These are phyloP conservation scores for Rhynchonycteris naso DNA, from an alignment of 2,797 vertebrate species.

Conservation along the genomic window DNA sequence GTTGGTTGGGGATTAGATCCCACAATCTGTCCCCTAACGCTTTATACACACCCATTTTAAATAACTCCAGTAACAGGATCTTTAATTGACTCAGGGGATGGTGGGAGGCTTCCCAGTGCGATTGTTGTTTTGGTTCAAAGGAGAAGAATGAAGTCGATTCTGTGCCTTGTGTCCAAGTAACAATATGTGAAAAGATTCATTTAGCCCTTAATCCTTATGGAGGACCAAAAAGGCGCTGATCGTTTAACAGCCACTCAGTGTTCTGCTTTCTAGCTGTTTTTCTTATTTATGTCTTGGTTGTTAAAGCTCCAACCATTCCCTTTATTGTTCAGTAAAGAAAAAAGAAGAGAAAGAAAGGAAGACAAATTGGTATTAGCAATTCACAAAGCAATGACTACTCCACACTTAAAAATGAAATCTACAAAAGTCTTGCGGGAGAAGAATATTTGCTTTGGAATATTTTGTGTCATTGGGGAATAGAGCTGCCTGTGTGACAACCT, in stretches of 20 bases:
- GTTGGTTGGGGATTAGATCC: conserved; percentile 78
- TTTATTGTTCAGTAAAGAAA: conserved; percentile 71
- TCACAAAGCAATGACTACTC: conserved; percentile 63
- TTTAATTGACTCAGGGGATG: conserved; percentile 75
- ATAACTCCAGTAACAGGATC: conserved; percentile 80
- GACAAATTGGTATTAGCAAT: conserved; percentile 78
- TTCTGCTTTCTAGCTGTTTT: conserved; percentile 76
- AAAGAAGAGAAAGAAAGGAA: conserved; percentile 38
- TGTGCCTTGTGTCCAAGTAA: conserved; percentile 80
- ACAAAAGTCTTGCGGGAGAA: conserved; percentile 3
- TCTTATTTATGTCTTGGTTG: conserved; percentile 78
- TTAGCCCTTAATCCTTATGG: conserved; percentile 80
- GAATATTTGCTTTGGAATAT: conserved; percentile 55
- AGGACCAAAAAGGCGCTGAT: conserved; percentile 75
- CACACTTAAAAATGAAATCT: conserved; percentile 67
- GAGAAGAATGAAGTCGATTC: conserved; percentile 80
- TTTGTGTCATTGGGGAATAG: conserved; percentile 2
- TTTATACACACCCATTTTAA: conserved; percentile 77
- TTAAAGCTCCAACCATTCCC: conserved; percentile 69
- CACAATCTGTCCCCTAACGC: conserved; percentile 73
- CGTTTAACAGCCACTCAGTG: conserved; percentile 73
- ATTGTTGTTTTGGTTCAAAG: conserved; percentile 81
- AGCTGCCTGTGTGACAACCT: background rate
- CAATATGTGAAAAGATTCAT: conserved; percentile 83
- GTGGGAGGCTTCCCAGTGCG: conserved; percentile 67